Conservation (phyloP, 2,113 vertebrate species). For the Helogale parvula region DNA sequence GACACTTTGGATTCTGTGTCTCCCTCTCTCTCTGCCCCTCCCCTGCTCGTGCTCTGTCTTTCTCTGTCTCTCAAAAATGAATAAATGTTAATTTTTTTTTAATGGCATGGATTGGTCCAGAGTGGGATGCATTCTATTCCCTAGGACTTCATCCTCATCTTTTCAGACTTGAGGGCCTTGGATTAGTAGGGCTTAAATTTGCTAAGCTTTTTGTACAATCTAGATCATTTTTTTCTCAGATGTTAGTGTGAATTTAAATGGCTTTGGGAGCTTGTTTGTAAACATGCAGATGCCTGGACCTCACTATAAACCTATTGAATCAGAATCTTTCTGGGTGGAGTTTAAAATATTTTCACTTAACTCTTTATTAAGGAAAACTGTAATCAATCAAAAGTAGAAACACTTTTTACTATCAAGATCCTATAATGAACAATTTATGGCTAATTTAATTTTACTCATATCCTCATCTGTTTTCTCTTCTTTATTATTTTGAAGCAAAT, state of each 20-base stretch:
- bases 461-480: neutral
- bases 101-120: neutral
- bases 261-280: neutral
- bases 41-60: neutral
- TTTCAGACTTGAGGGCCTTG: neutral
- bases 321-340: neutral
- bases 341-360: constrained; percentile 22
- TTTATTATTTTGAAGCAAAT: constrained; percentile 22
- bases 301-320: neutral
- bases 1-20: neutral
- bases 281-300: neutral
- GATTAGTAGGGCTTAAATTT: neutral
- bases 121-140: neutral
- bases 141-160: neutral
- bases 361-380: constrained; percentile 24
- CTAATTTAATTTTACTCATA: neutral
- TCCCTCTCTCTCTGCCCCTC: neutral
- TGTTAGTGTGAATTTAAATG: neutral
- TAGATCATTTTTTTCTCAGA: neutral
- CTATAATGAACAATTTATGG: neutral
- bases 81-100: neutral
- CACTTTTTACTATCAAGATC: neutral
- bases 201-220: neutral
- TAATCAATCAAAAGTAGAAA: neutral
- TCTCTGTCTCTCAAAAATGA: neutral